Conservation (phyloP, 1,140 invertebrate genomes). For the Listronotus oregonensis region DNA sequence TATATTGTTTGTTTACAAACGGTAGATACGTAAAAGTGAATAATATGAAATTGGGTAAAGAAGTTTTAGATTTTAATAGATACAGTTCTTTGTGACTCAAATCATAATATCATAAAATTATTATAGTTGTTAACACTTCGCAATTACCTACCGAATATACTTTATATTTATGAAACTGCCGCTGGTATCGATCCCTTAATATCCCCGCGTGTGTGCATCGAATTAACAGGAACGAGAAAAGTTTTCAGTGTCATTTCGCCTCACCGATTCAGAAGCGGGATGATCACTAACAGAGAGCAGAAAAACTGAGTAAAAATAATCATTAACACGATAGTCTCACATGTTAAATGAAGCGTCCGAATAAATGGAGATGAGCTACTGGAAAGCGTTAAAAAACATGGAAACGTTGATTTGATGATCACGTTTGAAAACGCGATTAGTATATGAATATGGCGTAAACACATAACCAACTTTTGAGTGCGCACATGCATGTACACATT, state of each 20-base stretch:
- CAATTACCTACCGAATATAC: neutral
- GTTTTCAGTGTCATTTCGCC: conserved; percentile 7
- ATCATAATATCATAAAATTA: no score
- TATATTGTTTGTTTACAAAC: no score
- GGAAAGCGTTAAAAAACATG: conserved; percentile 1
- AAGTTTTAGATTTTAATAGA: no score
- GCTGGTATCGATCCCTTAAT: neutral
- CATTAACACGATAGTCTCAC: conserved; percentile 4
- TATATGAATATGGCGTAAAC: conserved; percentile 8
- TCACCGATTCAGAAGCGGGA: conserved; percentile 11
- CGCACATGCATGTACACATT: conserved; percentile 13
- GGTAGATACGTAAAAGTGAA: no score
- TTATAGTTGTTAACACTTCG: no score
- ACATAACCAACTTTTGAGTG: conserved; percentile 12
- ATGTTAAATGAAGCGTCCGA: conserved; percentile 5
- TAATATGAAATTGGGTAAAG: no score
- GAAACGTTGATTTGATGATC: conserved; percentile 7
- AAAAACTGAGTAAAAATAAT: conserved; percentile 11
- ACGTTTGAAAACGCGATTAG: conserved; percentile 4
- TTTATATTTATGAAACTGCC: no score
- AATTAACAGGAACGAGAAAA: conserved; percentile 9
- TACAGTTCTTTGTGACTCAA: no score
- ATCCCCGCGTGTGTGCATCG: neutral
- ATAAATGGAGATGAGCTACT: neutral
- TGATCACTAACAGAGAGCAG: conserved; percentile 1